Evolutionary conservation across 2,113 vertebrate species (phyloP).

Genomic region (Phodopus roborovskii): DNA sequence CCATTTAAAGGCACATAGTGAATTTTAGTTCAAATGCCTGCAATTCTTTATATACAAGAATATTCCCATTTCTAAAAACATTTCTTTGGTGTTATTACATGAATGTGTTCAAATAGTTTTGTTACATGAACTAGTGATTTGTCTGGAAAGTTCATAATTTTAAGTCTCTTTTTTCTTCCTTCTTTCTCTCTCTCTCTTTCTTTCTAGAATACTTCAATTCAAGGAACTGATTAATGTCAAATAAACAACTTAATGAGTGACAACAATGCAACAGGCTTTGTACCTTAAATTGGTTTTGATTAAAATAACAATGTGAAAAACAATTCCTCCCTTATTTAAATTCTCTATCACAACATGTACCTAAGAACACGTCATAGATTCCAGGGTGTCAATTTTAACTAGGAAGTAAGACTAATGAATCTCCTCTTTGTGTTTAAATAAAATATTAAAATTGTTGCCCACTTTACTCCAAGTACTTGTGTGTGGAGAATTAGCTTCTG

Average conservation of each 20-base stretch:
- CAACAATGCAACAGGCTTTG: neutral
- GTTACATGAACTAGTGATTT: neutral
- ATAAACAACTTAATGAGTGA: neutral
- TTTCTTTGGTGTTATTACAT: neutral
- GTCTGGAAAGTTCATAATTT: neutral
- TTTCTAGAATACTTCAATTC: neutral
- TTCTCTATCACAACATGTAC: neutral
- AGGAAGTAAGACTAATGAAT: neutral
- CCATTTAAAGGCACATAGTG: neutral
- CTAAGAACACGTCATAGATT: neutral
- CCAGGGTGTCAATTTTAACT: neutral
- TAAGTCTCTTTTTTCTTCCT: neutral
- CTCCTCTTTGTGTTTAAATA: neutral
- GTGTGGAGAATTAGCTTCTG: neutral
- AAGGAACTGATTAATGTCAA: neutral
- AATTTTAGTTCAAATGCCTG: neutral
- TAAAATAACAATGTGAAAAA: conserved; percentile 31
- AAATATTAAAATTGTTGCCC: neutral
- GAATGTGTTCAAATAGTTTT: neutral
- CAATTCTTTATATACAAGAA: neutral
- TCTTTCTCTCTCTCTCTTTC: neutral
- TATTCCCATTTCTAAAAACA: neutral
- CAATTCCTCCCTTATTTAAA: neutral
- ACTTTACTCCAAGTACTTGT: neutral
- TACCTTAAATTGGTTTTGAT: conserved; percentile 5